phyloP scores from a whole-genome alignment of 1,140 invertebrate genomes.

The Drosophila burlai region DNA sequence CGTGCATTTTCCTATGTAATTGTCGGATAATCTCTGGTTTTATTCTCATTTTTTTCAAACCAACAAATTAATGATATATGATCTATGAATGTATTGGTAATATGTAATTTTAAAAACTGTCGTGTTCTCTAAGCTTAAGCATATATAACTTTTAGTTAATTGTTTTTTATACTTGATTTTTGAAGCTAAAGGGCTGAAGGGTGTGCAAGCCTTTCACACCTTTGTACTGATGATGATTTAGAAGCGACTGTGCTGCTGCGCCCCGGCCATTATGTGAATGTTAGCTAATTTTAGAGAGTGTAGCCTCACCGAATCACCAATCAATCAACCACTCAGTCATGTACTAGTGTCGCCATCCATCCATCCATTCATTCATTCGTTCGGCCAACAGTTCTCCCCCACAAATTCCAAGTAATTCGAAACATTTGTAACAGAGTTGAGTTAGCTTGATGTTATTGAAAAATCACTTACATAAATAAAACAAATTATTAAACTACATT shows the following conservation, averaged over 20 bases:
- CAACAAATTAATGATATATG: slow-evolving; percentile 67
- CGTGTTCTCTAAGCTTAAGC: slow-evolving; percentile 76
- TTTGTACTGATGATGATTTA: slow-evolving; percentile 66
- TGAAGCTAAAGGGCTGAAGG: slow-evolving; percentile 26
- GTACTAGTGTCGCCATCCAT: slow-evolving; percentile 21
- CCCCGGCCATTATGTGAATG: slow-evolving; percentile 71
- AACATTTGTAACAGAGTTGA: slow-evolving; percentile 48
- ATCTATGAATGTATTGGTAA: slow-evolving; percentile 64
- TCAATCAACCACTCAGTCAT: slow-evolving; percentile 19
- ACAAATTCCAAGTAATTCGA: slow-evolving; percentile 40
- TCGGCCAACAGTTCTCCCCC: slow-evolving; percentile 31
- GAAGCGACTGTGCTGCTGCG: slow-evolving; percentile 49
- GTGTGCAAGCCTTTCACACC: slow-evolving; percentile 46
- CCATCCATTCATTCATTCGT: slow-evolving; percentile 23
- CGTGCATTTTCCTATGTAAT: slow-evolving; percentile 52
- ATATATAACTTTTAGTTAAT: slow-evolving; percentile 74
- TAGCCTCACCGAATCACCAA: slow-evolving; percentile 45
- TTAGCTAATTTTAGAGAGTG: slow-evolving; percentile 77
- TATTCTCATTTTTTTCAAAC: slow-evolving; percentile 56
- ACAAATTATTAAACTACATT: slow-evolving; percentile 42
- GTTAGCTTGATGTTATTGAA: slow-evolving; percentile 51
- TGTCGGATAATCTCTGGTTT: slow-evolving; percentile 43
- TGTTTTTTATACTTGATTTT: slow-evolving; percentile 79
- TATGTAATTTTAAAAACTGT: slow-evolving; percentile 63
- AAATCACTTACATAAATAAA: slow-evolving; percentile 38